Conservation (phyloP, 2,797 vertebrate genomes). For the Oreochromis mossambicus region DNA sequence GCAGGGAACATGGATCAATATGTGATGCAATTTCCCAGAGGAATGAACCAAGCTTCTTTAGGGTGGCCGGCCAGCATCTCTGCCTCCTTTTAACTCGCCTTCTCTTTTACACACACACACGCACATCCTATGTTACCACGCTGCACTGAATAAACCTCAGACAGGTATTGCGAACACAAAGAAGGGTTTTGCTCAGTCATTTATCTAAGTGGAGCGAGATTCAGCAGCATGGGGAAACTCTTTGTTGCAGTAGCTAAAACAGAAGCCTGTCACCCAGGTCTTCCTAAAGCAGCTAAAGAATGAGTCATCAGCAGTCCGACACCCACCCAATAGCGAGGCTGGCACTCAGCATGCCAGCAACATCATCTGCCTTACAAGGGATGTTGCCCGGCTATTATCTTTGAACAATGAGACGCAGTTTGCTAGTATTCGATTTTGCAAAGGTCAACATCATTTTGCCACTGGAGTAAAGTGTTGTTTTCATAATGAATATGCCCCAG, state of each 20-base stretch:
- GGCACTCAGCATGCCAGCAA: conserved; percentile 51
- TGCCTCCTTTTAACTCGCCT: neutral
- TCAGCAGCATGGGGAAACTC: conserved; percentile 26
- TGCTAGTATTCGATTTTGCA: conserved; percentile 55
- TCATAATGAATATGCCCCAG: conserved; percentile 52
- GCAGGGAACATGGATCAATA: conserved; percentile 65
- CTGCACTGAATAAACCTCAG: conserved; percentile 24
- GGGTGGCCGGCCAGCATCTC: conserved; percentile 33
- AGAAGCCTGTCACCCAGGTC: conserved; percentile 51
- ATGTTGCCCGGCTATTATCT: conserved; percentile 60
- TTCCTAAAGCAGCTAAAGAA: conserved; percentile 29
- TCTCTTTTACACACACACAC: neutral
- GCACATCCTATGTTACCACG: neutral
- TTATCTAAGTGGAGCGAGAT: conserved; percentile 35
- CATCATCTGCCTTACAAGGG: conserved; percentile 59
- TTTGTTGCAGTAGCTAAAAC: conserved; percentile 38
- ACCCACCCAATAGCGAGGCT: conserved; percentile 38
- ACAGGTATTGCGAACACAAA: conserved; percentile 26
- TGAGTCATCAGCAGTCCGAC: conserved; percentile 58
- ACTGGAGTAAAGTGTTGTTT: conserved; percentile 67
- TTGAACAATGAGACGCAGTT: conserved; percentile 60
- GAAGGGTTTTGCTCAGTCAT: conserved; percentile 30
- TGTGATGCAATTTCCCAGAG: conserved; percentile 66
- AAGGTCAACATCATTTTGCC: conserved; percentile 70
- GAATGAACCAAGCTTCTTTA: conserved; percentile 43